phyloP scores from a whole-genome alignment of 2,888 invertebrate genomes.

The Agriopis aurantiaria region DNA sequence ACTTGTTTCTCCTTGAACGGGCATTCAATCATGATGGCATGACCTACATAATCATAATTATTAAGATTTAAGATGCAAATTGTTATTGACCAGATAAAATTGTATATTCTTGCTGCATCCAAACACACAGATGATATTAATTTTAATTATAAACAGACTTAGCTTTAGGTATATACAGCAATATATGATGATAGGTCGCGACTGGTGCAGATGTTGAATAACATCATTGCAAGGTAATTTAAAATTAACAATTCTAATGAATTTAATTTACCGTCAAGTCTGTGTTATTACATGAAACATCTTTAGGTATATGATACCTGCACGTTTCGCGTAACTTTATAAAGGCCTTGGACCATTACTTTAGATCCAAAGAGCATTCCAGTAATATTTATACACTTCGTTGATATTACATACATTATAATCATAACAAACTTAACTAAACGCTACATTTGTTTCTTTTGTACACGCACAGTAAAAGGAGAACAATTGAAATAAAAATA shows the following conservation, averaged over 20 bases:
- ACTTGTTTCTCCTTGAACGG: slow-evolving; percentile 48
- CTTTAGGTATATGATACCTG: neutral
- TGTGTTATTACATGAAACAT: slow-evolving; percentile 11
- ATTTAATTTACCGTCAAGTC: slow-evolving; percentile 23
- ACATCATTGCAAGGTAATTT: slow-evolving; percentile 8
- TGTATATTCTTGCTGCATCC: slow-evolving; percentile 7
- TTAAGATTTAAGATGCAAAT: slow-evolving; percentile 22
- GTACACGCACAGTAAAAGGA: slow-evolving; percentile 27
- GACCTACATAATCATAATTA: slow-evolving; percentile 50
- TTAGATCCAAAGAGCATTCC: neutral
- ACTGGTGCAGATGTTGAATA: slow-evolving; percentile 4
- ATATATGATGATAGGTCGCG: neutral
- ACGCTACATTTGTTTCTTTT: slow-evolving; percentile 20
- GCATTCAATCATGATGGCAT: slow-evolving; percentile 56
- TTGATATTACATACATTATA: neutral
- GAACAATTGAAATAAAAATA: slow-evolving; percentile 32
- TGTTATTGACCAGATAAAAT: slow-evolving; percentile 23
- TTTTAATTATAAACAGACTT: neutral
- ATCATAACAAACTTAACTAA: neutral
- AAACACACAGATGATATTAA: neutral
- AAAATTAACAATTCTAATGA: slow-evolving; percentile 23
- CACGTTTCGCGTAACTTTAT: slow-evolving; percentile 1
- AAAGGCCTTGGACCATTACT: neutral
- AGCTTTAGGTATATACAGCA: neutral
- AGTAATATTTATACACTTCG: neutral